Evolutionary conservation across 2,113 vertebrate species (phyloP).

Genomic region (Trematocara marginatum): DNA sequence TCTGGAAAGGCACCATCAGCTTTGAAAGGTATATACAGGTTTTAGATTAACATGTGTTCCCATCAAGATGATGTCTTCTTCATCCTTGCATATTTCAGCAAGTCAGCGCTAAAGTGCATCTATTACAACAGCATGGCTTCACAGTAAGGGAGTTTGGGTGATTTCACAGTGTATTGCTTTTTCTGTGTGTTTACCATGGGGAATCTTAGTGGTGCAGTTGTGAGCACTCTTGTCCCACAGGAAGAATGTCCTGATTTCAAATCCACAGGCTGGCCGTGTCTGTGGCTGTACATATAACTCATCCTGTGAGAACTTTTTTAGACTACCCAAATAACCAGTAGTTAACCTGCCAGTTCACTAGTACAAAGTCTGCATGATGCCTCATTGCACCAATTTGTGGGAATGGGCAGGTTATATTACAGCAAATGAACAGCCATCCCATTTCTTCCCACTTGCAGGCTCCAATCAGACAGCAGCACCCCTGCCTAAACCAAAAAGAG

Average conservation of each 20-base stretch:
- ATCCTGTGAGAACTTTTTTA: background rate
- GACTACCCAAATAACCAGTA: background rate
- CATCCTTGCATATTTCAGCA: background rate
- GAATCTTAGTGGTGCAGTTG: background rate
- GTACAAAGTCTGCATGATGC: background rate
- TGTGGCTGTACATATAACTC: background rate
- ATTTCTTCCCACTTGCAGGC: background rate
- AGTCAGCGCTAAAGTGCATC: background rate
- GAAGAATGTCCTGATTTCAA: background rate
- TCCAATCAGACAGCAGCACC: background rate
- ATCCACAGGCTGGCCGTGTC: background rate
- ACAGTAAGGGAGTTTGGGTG: background rate
- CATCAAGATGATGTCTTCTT: background rate
- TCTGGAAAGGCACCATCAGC: background rate
- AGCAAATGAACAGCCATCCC: background rate
- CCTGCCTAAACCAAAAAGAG: background rate
- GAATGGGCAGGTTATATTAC: background rate
- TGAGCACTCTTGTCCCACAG: background rate
- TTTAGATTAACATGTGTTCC: background rate
- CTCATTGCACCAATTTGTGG: background rate
- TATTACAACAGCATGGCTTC: background rate
- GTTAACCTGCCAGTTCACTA: background rate
- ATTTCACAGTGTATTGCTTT: background rate
- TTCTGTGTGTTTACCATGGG: background rate
- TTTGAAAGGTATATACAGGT: background rate